These are phyloP conservation scores for Sinocyclocheilus grahami DNA, from an alignment of 2,113 vertebrate genomes.

Conservation along the genomic window DNA sequence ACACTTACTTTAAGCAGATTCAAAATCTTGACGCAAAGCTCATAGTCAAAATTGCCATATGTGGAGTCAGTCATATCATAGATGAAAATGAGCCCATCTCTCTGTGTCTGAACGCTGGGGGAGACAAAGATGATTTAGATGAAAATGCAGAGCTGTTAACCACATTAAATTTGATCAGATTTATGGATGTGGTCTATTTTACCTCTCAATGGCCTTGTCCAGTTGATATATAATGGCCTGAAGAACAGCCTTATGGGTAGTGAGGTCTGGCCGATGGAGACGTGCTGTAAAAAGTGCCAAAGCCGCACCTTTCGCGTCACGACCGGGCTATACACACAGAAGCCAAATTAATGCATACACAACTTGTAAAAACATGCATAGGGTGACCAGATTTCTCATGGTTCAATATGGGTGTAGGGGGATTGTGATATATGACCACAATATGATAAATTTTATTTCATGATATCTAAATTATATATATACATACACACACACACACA, in stretches of 20 bases:
- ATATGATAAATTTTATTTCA: too few species aligned
- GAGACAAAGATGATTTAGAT: constrained; percentile 43
- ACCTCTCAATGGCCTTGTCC: constrained; percentile 83
- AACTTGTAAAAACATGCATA: neutral
- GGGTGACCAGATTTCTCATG: too few species aligned
- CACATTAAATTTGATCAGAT: neutral
- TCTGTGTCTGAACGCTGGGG: constrained; percentile 76
- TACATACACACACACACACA: too few species aligned
- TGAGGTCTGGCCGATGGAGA: constrained; percentile 75
- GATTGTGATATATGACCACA: too few species aligned
- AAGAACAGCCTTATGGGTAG: constrained; percentile 79
- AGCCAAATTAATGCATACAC: neutral
- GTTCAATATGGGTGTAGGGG: too few species aligned
- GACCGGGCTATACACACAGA: constrained; percentile 72
- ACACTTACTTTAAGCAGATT: constrained; percentile 79
- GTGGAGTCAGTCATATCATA: constrained; percentile 83
- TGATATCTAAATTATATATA: too few species aligned
- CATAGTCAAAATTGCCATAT: constrained; percentile 81
- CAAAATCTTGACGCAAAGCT: constrained; percentile 82
- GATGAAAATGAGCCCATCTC: constrained; percentile 82
- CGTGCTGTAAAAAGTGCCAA: constrained; percentile 80
- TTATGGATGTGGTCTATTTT: constrained; percentile 5
- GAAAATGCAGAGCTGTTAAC: constrained; percentile 1
- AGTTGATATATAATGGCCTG: constrained; percentile 83
- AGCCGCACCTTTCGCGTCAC: constrained; percentile 79